Evolutionary conservation across 2,113 vertebrate genomes (phyloP).

Genomic region (Salvelinus sp.): DNA sequence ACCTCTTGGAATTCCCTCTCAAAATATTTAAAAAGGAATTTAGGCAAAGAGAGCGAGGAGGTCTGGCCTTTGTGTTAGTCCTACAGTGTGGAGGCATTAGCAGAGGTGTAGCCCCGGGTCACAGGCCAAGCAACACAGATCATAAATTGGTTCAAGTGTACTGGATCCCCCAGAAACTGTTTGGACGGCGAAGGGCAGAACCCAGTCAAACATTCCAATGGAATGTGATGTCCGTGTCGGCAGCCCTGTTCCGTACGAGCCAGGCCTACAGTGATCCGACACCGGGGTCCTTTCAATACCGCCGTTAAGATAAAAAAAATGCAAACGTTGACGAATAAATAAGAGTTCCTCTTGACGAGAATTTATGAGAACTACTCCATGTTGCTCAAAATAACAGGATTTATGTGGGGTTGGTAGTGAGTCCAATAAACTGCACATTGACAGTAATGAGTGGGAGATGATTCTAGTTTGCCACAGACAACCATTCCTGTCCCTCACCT

Average conservation of each 20-base stretch:
- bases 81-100: constrained; percentile 12
- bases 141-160: constrained; percentile 50
- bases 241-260: constrained; percentile 25
- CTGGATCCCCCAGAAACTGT: constrained; percentile 42
- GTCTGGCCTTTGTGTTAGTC: constrained; percentile 30
- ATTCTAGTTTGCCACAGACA: constrained; percentile 29
- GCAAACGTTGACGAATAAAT: constrained; percentile 63
- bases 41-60: constrained; percentile 32
- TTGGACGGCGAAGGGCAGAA: constrained; percentile 39
- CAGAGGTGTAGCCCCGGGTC: constrained; percentile 42
- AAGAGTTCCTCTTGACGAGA: constrained; percentile 25
- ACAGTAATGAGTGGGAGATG: constrained; percentile 23
- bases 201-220: constrained; percentile 48
- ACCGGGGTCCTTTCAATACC: constrained; percentile 50
- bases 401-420: constrained; percentile 31
- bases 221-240: constrained; percentile 55
- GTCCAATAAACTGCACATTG: constrained; percentile 33
- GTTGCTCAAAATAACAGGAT: constrained; percentile 51
- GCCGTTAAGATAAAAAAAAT: constrained; percentile 54
- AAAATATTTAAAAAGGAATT: constrained; percentile 47
- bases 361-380: constrained; percentile 46
- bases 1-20: constrained; percentile 28
- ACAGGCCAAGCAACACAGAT: constrained; percentile 59
- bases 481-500: constrained; percentile 12
- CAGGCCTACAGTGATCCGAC: constrained; percentile 50